Evolutionary conservation across 2,113 vertebrate species (phyloP), one percentile per base, ranked within the genome.

Genomic region (Mesitornis unicolor): DNA sequence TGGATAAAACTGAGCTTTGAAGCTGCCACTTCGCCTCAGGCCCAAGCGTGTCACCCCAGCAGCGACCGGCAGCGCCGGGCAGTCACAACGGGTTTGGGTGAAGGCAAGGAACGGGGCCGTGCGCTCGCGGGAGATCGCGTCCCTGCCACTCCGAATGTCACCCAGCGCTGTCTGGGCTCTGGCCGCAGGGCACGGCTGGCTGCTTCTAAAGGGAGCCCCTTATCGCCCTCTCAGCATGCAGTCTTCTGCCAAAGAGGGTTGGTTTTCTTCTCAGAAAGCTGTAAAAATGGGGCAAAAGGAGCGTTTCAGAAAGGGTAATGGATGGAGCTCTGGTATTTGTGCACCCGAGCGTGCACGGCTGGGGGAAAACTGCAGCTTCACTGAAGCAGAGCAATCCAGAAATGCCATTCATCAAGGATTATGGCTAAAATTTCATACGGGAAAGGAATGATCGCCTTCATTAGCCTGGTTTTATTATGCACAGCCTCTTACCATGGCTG

Each of bases 1-100:
- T 0, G 4, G 64, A 3, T 4, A 3, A 0, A 5, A 3, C 0
- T 0, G 43, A 6, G 3, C 16, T 25, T 7, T 19, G 16, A 24
- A 13, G 63, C 0, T 0, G 73, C 48, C 85, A 6, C 80, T 53
- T 17, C 4, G 65, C 2, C 15, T 11, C 5, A 2, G 0, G 10
- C 1, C 7, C 0, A 6, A 24, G 33, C 0, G 2, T 0, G 67
- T 57, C 57, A 5, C 26, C 6, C 4, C 25, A 21, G 3, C 57
- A 53, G 84, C 9, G 57, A 19, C 2, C 15, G 54, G 53, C 78
- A 29, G 19, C 43, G 47, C 3, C 1, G 3, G 29, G 53, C 6
- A 10, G 83, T 50, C 90, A 65, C 45, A 3, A 2, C 4, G 47
- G 3, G 36, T 38, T 57, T 6, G 1, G 4, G 16, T 38, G 83